Evolutionary conservation across 2,888 invertebrate species (phyloP), one percentile per base, ranked within the genome.

Genomic region (Axea sp.): DNA sequence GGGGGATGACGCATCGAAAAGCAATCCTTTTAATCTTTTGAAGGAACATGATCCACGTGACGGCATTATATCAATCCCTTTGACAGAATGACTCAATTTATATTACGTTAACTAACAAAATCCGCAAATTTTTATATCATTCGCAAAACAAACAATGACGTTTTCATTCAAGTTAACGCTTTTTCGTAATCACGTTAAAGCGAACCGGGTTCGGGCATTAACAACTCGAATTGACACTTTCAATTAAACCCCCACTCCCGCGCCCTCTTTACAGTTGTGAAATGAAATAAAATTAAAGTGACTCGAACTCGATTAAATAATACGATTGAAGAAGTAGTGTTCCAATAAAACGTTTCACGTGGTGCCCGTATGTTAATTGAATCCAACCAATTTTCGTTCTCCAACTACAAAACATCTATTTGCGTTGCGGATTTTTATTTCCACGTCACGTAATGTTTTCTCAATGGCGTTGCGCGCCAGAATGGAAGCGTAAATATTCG

Each of bases 391-490:
- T 64, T 37, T 35, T 8, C 37, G 45, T 41, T 51, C 30, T 33
- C 26, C 6, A 30, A 19, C 30, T 37, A 47, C 41, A 57, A 55
- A 49, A 59, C 49, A 45, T 57, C 41, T 68, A 68, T 57, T 68
- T 49, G 49, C 15, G 39, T 49, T 30, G 11, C 24, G 33, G 37
- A 51, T 59, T 60, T 68, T 68, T 60, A 60, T 57, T 60, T 60
- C 59, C 68, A 33, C 12, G 68, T 59, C 68, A 60, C 68, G 68
- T 68, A 68, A 53, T 60, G 51, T 51, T 59, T 59, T 59, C 35
- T 59, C 39, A 57, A 67, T 67, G 49, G 47, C 31, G 24, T 11
- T 31, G 37, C 49, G 17, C 30, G 28, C 49, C 31, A 31, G 47
- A 55, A 49, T 39, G 47, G 47, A 57, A 57, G 39, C 49, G 39